Base-by-base conservation (phyloP, 1,140 invertebrate species). In the Coenobita brevimanus region DNA sequence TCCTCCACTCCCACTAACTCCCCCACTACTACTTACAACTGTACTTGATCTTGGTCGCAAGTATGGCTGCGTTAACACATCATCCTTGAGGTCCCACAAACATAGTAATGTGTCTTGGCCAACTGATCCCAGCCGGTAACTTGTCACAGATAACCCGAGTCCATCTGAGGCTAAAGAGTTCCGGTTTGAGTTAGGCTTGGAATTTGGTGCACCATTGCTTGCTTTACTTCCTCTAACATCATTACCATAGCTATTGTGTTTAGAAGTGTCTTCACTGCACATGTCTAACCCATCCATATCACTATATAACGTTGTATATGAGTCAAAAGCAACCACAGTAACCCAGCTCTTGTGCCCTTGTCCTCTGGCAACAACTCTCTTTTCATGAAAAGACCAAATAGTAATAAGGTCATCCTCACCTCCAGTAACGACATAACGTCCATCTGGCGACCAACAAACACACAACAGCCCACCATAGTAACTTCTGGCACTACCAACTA, bases 331-430 rank as follows among this genome's bases (percentile, higher is more conserved):
- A 3, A 99, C 98, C 21, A 98, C 97, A 88, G 96, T 97, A 21
- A 99, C 97, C 99, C 99, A 99, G 82, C 98, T 99, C 89, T 97
- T 94, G 91, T 96, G 95, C 43, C 95, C 99, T 92, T 99, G 97
- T 3, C 98, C 98, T 46, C 99, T 93, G 43, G 98, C 99, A 6
- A 99, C 96, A 13, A 99, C 98, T 76, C 98, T 94, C 91, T 97
- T 95, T 91, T 99, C 98, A 91, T 95, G 93, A 92, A 98, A 96
- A 73, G 97, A 98, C 96, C 97, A 99, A n/a, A 99, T 96, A 10
- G 98, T 99, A 6, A 99, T 96, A 57, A 99, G 93, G 93, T 99
- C 99, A 93, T 99, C 99, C 93, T 99, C 98, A 33, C 99, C 99
- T 3, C 99, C 99, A 1, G 97, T 97, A 1, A 98, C 98, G 57